Base-by-base conservation (phyloP, 2,113 vertebrate species). In the Phylloscopus trochilus region DNA sequence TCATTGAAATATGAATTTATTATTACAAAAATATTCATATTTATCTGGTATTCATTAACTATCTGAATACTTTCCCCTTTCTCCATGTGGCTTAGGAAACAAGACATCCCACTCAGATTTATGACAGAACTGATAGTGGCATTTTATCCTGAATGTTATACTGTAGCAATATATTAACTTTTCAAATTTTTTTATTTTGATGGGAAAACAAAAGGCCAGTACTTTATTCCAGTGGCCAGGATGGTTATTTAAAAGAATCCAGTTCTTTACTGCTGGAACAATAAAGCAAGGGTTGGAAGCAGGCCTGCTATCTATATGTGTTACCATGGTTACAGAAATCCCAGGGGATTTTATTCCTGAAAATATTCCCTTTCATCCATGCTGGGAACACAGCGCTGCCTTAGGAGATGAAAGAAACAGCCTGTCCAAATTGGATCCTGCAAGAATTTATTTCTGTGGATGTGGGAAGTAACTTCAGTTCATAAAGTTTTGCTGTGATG, bases 241-340 rank as follows among this genome's bases (percentile, higher is more conserved):
- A 10, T 49, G 55, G 18, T 75, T 90, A 84, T 92, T 95, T 79
- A 44, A 35, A 35, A 58, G 87, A 43, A 30, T 15, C 39, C 41
- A 64, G 12, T 56, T 92, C 66, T 83, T 97, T 41, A 59, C 46
- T 68, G 68, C 82, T 70, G 75, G 60, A 92, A 74, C 78, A 75
- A 56, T 85, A 90, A 93, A 74, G n/a, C 23, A 35, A 0, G 4
- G 59, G 49, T 47, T 96, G 91, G 83, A 89, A 85, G 22, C 60
- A 77, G 63, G 51, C 64, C 85, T 89, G 94, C 69, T 74, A 33
- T 64, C 75, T 94, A 1, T 73, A 5, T 18, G 6, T 69, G 91
- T 96, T 95, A 26, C 95, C 81, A 81, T 92, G 93, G 92, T 49
- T 87, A 89, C 93, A 31, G 76, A 52, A 87, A 85, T 60, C 88